phyloP scores from a whole-genome alignment of 53 echinoderm and acorn worm species.

The Holothuria leucospilota region DNA sequence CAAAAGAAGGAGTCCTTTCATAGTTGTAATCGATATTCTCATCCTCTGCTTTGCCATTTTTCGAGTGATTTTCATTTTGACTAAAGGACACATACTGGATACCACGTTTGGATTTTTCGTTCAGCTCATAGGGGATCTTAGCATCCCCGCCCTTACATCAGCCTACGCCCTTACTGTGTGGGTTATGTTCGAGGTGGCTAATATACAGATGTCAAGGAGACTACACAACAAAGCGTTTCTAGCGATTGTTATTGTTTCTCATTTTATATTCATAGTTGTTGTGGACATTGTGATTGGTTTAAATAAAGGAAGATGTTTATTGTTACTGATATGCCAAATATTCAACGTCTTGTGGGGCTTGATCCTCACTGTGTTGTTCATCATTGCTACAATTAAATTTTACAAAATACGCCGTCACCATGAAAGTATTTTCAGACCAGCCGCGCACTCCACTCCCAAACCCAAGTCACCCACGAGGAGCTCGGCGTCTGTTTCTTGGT shows the following conservation, averaged over 20 bases:
- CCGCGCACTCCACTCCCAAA: not conserved
- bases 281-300: conserved; percentile 10
- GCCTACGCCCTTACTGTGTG: conserved; percentile 11
- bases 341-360: conserved; percentile 31
- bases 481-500: not conserved
- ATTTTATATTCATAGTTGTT: not conserved
- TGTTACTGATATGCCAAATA: conserved; percentile 10
- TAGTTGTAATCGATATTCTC: not conserved
- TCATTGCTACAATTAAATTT: not conserved
- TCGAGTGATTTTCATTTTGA: not conserved
- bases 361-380: conserved; percentile 1
- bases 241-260: not conserved
- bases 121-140: conserved; percentile 20
- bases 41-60: conserved; percentile 8
- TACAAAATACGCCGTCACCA: not conserved
- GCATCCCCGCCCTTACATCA: conserved; percentile 15
- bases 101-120: not conserved
- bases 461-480: not conserved
- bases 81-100: not conserved
- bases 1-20: not conserved
- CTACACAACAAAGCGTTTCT: conserved; percentile 22
- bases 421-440: not conserved
- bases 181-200: conserved; percentile 16
- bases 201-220: not conserved
- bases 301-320: not conserved